Evolutionary conservation across 2,113 vertebrate genomes (phyloP).

Genomic region (Mohoua ochrocephala): DNA sequence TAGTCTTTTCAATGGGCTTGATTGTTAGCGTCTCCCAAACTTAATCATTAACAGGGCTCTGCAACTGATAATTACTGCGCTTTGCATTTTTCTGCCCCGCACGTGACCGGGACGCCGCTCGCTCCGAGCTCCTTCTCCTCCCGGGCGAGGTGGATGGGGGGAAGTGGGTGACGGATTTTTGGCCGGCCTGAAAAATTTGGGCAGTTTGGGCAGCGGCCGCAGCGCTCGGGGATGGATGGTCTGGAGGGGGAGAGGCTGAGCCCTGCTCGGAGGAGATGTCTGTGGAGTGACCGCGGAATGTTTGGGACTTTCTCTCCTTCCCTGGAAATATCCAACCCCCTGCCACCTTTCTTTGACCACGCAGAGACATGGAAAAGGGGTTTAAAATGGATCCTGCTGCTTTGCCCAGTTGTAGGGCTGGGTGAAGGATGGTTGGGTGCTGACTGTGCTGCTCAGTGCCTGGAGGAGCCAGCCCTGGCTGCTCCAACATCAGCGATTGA

Average conservation of each 20-base stretch:
- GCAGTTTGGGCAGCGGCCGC: neutral
- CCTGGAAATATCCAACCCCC: neutral
- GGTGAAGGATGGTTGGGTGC: neutral
- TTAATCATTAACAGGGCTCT: conserved; percentile 61
- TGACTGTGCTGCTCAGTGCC: accelerated
- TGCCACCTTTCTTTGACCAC: accelerated
- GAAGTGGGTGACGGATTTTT: neutral
- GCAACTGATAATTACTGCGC: conserved; percentile 54
- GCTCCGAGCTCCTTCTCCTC: neutral
- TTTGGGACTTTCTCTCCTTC: neutral
- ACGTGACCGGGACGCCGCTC: neutral
- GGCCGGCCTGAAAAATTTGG: neutral
- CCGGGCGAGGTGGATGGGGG: neutral
- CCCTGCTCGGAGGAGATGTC: accelerated
- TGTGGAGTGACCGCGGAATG: accelerated
- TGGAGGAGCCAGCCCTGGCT: neutral
- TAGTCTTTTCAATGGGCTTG: conserved; percentile 56
- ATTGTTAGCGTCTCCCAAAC: conserved; percentile 64
- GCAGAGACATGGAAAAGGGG: accelerated
- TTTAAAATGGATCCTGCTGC: neutral
- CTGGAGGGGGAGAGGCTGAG: neutral
- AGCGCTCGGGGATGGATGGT: accelerated
- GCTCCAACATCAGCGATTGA: accelerated
- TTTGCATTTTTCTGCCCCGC: neutral
- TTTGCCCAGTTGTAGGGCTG: neutral